phyloP scores from a whole-genome alignment of 2,888 invertebrate species.

The Calephelis perditalis region DNA sequence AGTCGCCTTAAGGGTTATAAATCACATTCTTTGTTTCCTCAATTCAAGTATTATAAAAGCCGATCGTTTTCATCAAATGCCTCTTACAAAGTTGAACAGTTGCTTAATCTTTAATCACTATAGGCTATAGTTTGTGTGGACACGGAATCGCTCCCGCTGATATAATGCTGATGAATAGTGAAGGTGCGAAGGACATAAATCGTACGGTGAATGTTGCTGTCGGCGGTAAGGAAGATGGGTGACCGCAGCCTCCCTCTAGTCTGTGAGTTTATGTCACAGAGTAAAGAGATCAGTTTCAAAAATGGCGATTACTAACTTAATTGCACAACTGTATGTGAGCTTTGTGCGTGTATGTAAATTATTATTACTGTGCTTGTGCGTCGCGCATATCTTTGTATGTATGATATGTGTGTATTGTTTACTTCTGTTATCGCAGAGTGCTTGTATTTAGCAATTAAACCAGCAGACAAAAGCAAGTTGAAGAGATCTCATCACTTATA shows the following conservation, averaged over 20 bases:
- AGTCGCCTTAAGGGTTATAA: too few species aligned
- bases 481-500: too few species aligned
- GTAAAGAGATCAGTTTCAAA: background rate
- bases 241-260: slow-evolving; percentile 4
- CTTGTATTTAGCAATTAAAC: too few species aligned
- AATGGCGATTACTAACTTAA: too few species aligned
- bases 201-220: slow-evolving; percentile 10
- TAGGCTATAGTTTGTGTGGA: background rate
- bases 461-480: too few species aligned
- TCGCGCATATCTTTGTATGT: too few species aligned
- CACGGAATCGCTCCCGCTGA: slow-evolving; percentile 1
- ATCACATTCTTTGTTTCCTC: too few species aligned
- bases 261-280: background rate
- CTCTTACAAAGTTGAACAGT: background rate
- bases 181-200: slow-evolving; percentile 10
- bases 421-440: too few species aligned
- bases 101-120: background rate
- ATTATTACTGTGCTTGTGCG: too few species aligned
- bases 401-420: too few species aligned
- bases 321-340: too few species aligned
- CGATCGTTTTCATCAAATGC: background rate
- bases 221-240: slow-evolving; percentile 25
- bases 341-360: too few species aligned
- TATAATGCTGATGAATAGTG: slow-evolving; percentile 8
- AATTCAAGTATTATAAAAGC: background rate